Conservation (phyloP, 2,888 invertebrate genomes). For the Mythimna vitellina region DNA sequence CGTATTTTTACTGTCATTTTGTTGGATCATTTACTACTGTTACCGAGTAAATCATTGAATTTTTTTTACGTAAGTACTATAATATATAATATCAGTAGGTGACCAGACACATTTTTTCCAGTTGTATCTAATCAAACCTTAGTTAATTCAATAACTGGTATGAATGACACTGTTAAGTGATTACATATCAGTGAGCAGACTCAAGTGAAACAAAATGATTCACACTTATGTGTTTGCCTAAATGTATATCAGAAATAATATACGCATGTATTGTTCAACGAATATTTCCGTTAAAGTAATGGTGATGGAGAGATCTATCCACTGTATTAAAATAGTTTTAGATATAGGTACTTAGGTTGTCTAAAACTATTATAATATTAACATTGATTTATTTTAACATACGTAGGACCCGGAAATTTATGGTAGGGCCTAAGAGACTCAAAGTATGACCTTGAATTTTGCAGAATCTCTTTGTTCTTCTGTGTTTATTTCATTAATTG, state of each 20-base stretch:
- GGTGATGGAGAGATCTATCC: constrained; percentile 4
- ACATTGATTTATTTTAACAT: too few species aligned
- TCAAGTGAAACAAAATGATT: constrained; percentile 35
- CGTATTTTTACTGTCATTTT: constrained; percentile 13
- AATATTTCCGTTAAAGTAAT: neutral
- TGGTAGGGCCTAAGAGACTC: too few species aligned
- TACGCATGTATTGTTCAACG: neutral
- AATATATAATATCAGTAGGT: neutral
- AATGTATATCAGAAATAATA: constrained; percentile 33
- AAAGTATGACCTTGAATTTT: too few species aligned
- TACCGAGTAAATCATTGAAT: constrained; percentile 7
- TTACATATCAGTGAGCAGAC: constrained; percentile 42
- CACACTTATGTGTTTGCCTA: constrained; percentile 26
- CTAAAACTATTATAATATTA: too few species aligned
- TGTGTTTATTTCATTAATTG: too few species aligned
- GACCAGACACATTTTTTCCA: constrained; percentile 5
- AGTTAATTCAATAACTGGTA: constrained; percentile 33
- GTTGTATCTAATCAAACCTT: constrained; percentile 38
- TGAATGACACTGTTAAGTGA: constrained; percentile 41
- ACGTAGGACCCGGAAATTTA: too few species aligned
- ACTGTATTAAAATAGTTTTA: neutral
- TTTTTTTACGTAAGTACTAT: neutral
- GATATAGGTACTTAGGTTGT: neutral
- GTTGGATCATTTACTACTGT: constrained; percentile 2
- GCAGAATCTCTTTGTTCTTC: too few species aligned